Evolutionary conservation across 35 echinoderm and acorn worm genomes (phyloP).

Genomic region (Lytechinus pictus): DNA sequence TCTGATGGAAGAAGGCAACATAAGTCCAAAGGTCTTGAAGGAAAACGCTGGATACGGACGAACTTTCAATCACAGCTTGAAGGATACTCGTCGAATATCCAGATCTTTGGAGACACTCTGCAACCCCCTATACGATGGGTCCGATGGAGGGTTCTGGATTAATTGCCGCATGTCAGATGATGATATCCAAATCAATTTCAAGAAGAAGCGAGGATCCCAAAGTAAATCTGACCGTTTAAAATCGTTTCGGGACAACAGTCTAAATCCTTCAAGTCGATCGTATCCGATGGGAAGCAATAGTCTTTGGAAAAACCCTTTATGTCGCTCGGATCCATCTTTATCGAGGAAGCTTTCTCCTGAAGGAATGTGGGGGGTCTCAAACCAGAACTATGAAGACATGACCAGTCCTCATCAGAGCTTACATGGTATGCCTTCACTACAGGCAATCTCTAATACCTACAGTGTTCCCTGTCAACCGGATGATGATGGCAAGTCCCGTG

Average conservation of each 20-base stretch:
- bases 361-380: neutral
- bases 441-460: neutral
- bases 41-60: neutral
- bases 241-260: neutral
- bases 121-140: neutral
- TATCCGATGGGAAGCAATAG: neutral
- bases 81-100: neutral
- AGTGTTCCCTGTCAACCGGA: neutral
- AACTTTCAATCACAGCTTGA: neutral
- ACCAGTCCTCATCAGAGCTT: neutral
- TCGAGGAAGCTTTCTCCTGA: neutral
- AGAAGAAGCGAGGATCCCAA: neutral
- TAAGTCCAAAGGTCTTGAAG: neutral
- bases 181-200: neutral
- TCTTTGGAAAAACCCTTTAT: neutral
- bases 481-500: neutral
- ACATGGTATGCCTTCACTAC: no score
- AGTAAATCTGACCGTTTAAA: neutral
- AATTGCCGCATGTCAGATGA: neutral
- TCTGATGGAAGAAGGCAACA: neutral
- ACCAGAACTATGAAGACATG: constrained; percentile 1
- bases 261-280: neutral
- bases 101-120: neutral
- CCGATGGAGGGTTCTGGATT: neutral
- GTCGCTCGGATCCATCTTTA: neutral